These are phyloP conservation scores for Rhynchonycteris naso DNA, from an alignment of 2,797 vertebrate species.

Conservation along the genomic window DNA sequence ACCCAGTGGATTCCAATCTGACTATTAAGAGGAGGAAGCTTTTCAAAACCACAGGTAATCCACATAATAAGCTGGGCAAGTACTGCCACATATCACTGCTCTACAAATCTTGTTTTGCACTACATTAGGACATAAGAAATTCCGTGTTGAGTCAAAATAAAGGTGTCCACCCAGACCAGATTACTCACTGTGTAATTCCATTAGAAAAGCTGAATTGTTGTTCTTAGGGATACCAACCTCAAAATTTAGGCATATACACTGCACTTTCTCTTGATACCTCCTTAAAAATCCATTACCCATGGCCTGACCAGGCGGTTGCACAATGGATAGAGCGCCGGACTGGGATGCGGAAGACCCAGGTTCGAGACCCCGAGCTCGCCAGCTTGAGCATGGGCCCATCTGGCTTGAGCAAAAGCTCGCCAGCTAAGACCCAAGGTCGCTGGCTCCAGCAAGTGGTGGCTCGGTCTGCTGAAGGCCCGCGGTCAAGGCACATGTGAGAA, in stretches of 20 bases:
- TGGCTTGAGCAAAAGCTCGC: too few species aligned
- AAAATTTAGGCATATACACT: background rate
- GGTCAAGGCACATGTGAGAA: too few species aligned
- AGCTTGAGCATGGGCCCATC: too few species aligned
- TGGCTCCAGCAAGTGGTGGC: too few species aligned
- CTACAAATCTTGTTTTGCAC: conserved; percentile 18
- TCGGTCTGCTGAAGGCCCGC: too few species aligned
- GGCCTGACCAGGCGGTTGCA: too few species aligned
- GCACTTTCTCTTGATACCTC: conserved; percentile 26
- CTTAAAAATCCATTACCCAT: conserved; percentile 35
- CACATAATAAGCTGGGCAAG: conserved; percentile 70
- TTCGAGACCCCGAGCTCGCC: too few species aligned
- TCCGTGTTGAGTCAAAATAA: conserved; percentile 43
- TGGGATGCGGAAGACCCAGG: too few species aligned
- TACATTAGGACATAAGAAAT: conserved; percentile 64
- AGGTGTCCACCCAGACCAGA: conserved; percentile 21
- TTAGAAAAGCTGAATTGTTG: conserved; percentile 14
- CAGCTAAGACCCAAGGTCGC: too few species aligned
- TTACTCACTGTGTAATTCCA: background rate
- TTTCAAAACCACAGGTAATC: conserved; percentile 81
- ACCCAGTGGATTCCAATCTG: conserved; percentile 73
- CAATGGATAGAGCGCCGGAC: too few species aligned
- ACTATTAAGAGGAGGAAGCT: conserved; percentile 78
- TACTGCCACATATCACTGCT: conserved; percentile 51
- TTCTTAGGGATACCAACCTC: background rate